Evolutionary conservation across 2,113 vertebrate species (phyloP).

Genomic region (Craseonycteris thonglongyai): DNA sequence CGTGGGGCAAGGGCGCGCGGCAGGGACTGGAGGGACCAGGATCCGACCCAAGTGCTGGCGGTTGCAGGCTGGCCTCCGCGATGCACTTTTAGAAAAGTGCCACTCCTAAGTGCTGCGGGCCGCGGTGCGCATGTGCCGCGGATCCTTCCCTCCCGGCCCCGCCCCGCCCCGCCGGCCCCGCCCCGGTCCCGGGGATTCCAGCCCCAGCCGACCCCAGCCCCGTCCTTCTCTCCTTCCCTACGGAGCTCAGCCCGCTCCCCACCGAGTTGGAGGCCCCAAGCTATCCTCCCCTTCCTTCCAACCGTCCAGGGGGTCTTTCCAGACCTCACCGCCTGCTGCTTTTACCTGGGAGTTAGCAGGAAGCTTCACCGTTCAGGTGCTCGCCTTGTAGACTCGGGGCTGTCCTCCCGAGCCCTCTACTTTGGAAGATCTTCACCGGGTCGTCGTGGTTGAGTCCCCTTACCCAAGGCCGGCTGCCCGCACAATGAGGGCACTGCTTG

Average conservation of each 20-base stretch:
- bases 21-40: background rate
- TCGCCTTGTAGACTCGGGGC: background rate
- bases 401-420: background rate
- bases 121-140: constrained; percentile 50
- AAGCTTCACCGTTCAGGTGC: background rate
- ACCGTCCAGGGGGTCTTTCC: background rate
- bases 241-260: fast-evolving
- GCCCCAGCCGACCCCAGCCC: fast-evolving
- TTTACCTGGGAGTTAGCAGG: background rate
- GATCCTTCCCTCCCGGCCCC: background rate
- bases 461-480: background rate
- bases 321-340: background rate
- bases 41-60: background rate
- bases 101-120: constrained; percentile 45
- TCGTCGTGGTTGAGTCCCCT: background rate
- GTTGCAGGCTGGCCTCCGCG: background rate
- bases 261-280: fast-evolving
- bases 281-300: background rate
- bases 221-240: no score
- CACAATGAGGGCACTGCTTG: background rate
- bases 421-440: background rate
- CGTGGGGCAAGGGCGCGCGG: background rate
- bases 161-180: background rate
- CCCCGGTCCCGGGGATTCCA: fast-evolving
- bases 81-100: constrained; percentile 47